Evolutionary conservation across 2,113 vertebrate genomes (phyloP).

Genomic region (Calypte anna): DNA sequence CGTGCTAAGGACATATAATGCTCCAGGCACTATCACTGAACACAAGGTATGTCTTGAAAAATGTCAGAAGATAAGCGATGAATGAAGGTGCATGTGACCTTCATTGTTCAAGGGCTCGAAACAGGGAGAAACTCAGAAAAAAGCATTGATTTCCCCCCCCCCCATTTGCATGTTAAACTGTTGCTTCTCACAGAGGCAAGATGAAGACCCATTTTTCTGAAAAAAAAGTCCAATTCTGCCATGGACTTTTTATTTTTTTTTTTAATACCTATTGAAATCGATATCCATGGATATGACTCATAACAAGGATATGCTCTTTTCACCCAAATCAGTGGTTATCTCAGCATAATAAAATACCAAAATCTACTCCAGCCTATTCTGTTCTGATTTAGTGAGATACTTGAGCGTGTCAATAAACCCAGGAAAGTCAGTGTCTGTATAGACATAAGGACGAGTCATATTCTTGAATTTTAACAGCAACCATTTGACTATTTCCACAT

Average conservation of each 20-base stretch:
- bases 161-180: neutral
- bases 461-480: neutral
- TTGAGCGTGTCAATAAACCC: neutral
- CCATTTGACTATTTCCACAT: neutral
- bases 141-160: neutral
- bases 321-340: neutral
- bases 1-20: conserved; percentile 47
- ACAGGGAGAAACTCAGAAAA: neutral
- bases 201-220: neutral
- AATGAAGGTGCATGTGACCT: conserved; percentile 41
- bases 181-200: neutral
- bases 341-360: neutral
- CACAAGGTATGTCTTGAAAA: conserved; percentile 19
- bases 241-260: neutral
- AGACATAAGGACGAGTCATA: neutral
- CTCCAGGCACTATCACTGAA: conserved; percentile 29
- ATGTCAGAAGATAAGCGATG: conserved; percentile 51
- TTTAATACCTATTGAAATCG: too few relatives aligned
- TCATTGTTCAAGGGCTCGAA: neutral
- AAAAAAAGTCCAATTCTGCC: neutral
- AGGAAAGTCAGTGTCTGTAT: neutral
- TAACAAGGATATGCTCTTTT: neutral
- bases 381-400: neutral
- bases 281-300: neutral
- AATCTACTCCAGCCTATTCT: neutral